These are phyloP conservation scores for Acanthurus lineatus DNA, from an alignment of 2,797 vertebrate genomes.

Conservation along the genomic window DNA sequence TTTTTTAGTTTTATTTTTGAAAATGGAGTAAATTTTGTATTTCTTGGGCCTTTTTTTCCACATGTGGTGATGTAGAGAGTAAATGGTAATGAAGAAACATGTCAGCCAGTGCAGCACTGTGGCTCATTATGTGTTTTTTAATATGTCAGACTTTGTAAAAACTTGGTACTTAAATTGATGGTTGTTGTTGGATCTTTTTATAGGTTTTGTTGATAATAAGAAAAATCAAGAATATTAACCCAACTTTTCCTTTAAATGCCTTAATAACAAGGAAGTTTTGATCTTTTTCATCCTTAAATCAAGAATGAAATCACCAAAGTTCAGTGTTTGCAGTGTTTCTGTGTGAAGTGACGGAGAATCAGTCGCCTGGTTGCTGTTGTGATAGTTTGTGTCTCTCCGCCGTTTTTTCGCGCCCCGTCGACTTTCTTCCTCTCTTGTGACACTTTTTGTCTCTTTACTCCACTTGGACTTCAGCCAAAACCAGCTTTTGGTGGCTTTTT, in stretches of 20 bases:
- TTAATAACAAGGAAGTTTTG: background rate
- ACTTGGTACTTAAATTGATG: no score
- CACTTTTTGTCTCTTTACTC: conserved; percentile 76
- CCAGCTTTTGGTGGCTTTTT: conserved; percentile 58
- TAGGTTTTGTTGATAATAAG: background rate
- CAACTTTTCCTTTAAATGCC: background rate
- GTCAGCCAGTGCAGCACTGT: no score
- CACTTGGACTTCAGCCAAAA: conserved; percentile 76
- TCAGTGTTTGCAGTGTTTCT: no score
- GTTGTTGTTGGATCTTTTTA: no score
- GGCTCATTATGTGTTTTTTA: no score
- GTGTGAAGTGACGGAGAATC: no score
- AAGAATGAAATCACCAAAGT: no score
- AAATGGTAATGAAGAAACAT: no score
- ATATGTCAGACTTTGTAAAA: no score
- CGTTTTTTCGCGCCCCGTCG: conserved; percentile 39
- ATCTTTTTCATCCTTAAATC: background rate
- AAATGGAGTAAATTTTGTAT: background rate
- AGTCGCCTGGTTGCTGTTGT: background rate
- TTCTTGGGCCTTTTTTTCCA: background rate
- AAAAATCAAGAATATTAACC: background rate
- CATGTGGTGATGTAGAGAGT: no score
- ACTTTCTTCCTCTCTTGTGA: conserved; percentile 62
- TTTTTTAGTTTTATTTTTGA: background rate
- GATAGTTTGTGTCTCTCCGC: conserved; percentile 34